Evolutionary conservation across 2,113 vertebrate species (phyloP), one percentile per base, ranked within the genome.

Genomic region (Ochotona curzoniae): DNA sequence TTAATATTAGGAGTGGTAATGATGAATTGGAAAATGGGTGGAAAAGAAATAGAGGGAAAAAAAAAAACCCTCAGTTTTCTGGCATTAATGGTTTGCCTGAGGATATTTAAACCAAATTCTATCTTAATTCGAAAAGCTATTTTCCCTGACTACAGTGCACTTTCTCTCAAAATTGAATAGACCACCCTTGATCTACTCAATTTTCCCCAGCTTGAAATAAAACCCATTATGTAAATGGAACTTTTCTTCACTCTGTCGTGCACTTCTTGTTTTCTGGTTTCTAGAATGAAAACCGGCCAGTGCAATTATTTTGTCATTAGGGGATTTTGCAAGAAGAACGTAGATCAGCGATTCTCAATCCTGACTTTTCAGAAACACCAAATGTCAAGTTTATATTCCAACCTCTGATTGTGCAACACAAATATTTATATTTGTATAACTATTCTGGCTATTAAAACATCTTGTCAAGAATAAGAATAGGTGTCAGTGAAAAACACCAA

Each of bases 71-170:
- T 66, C 2, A 23, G 35, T 38, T 69, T 49, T 92, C 49, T 86
- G 12, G 23, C 44, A 17, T 35, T 85, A 32, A 7, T 25, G 4
- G 38, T 76, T 71, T 81, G 4, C 28, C 17, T 47, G 28, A 80
- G 38, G 17, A 61, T 26, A 73, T 88, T 73, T 73, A 94, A 81
- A 85, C 1, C 12, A 21, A 38, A 1, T 71, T 71, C 44, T 71
- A 11, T 32, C 28, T 88, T 83, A 60, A 57, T 74, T 83, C 15
- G 14, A 64, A 70, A 81, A 51, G 4, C 21, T 13, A 8, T 26
- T 82, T 66, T 7, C 23, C 30, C 20, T 8, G 1, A 49, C 25
- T 12, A 60, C 0, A 8, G 2, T n/a, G 5, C 1, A 63, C 11
- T 60, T 63, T 70, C 38, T 83, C 70, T 83, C 12, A 66, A 73